Conservation (phyloP, 2,888 invertebrate genomes). For the Platynereis dumerilii region DNA sequence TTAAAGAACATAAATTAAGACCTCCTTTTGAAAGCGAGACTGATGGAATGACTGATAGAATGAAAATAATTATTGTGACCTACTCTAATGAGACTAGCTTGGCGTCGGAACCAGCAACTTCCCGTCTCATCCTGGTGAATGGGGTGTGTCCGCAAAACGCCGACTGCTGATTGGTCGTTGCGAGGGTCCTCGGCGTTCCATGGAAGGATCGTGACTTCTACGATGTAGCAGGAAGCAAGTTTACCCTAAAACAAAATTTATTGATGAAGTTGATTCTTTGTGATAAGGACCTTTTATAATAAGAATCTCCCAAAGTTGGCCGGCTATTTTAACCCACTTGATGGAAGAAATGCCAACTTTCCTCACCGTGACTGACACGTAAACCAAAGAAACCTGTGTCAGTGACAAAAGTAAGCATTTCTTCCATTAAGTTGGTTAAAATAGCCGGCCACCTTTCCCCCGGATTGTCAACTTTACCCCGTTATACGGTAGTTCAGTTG, state of each 20-base stretch:
- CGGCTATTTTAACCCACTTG: too few relatives aligned
- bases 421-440: too few relatives aligned
- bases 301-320: background rate
- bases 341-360: too few relatives aligned
- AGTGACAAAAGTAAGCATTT: too few relatives aligned
- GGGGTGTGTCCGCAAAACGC: slow-evolving; percentile 47
- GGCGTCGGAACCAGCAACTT: slow-evolving; percentile 48
- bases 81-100: slow-evolving; percentile 44
- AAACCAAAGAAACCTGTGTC: too few relatives aligned
- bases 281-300: background rate
- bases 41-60: too few relatives aligned
- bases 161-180: slow-evolving; percentile 41
- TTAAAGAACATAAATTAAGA: too few relatives aligned
- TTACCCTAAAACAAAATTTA: slow-evolving; percentile 36
- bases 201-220: slow-evolving; percentile 48
- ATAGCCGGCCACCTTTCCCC: too few relatives aligned
- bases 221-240: slow-evolving; percentile 45
- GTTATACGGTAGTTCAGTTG: too few relatives aligned
- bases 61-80: slow-evolving; percentile 9
- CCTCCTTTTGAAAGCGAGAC: too few relatives aligned
- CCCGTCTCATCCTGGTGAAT: slow-evolving; percentile 55
- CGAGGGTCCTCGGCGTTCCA: slow-evolving; percentile 47
- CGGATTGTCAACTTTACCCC: too few relatives aligned
- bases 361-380: background rate
- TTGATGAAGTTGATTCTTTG: background rate